Percentiles rank a stretch among this genome's conserved stretches.
phyloP scores from a whole-genome alignment of 2,797 vertebrate species.

The Botia almorhae region DNA sequence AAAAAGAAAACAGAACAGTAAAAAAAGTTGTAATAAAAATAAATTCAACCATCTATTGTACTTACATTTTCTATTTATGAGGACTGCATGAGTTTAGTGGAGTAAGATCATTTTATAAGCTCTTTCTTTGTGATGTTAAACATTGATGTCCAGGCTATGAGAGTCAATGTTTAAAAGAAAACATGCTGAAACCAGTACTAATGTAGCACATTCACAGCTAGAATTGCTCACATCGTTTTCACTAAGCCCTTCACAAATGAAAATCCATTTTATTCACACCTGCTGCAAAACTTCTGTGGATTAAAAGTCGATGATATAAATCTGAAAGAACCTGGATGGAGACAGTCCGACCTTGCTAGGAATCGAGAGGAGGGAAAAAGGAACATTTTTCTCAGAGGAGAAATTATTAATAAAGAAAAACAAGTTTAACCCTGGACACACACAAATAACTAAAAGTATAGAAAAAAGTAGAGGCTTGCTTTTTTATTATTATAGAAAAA shows the following conservation, averaged over 20 bases:
- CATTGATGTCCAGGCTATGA: slow-evolving; percentile 8
- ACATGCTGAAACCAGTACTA: slow-evolving; percentile 11
- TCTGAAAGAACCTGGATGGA: neutral
- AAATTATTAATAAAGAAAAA: neutral
- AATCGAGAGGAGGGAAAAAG: slow-evolving; percentile 20
- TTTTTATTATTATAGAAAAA: no score
- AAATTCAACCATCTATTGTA: slow-evolving; percentile 16
- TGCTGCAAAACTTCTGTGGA: slow-evolving; percentile 19
- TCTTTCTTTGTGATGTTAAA: slow-evolving; percentile 32
- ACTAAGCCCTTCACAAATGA: slow-evolving; percentile 21
- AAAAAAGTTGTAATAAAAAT: slow-evolving; percentile 10
- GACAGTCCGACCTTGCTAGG: neutral
- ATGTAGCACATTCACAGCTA: slow-evolving; percentile 22
- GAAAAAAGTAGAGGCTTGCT: no score
- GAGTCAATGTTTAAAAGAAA: slow-evolving; percentile 29
- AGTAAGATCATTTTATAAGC: slow-evolving; percentile 33
- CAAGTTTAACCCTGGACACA: neutral
- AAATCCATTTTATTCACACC: slow-evolving; percentile 26
- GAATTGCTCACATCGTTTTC: slow-evolving; percentile 40
- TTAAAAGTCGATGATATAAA: slow-evolving; percentile 11
- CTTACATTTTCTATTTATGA: slow-evolving; percentile 23
- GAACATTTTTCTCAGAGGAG: neutral
- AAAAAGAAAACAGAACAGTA: neutral
- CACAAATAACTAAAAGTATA: no score
- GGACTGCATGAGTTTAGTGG: slow-evolving; percentile 19